phyloP scores from a whole-genome alignment of 1,140 invertebrate genomes.

The Metaphire vulgaris region DNA sequence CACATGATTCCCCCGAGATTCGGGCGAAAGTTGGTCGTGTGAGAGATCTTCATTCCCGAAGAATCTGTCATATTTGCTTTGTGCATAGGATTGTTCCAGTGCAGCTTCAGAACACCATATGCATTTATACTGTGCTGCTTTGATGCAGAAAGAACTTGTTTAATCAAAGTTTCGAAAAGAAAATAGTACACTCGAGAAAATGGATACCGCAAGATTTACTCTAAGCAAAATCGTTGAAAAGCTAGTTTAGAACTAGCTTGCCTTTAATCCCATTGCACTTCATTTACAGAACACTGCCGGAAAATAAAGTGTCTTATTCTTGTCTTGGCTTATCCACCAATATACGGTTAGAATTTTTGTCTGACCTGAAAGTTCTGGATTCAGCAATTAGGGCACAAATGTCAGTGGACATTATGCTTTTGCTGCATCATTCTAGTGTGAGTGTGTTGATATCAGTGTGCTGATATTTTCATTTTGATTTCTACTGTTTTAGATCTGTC shows the following conservation, averaged over 20 bases:
- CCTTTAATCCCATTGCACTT: background rate
- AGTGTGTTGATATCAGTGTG: too few relatives aligned
- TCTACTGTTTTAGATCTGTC: too few relatives aligned
- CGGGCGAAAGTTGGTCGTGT: background rate
- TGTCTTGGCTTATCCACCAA: too few relatives aligned
- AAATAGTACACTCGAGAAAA: background rate
- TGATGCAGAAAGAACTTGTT: background rate
- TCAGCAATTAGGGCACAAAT: too few relatives aligned
- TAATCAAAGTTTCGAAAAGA: too few relatives aligned
- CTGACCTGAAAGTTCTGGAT: too few relatives aligned
- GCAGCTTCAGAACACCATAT: background rate
- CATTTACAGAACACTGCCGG: background rate
- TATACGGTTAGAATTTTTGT: too few relatives aligned
- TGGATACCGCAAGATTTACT: background rate
- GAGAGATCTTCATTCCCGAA: background rate
- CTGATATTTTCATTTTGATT: too few relatives aligned
- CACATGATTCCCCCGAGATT: background rate
- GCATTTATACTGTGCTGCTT: too few relatives aligned
- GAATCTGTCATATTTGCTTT: background rate
- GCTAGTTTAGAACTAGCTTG: background rate
- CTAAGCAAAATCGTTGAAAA: background rate
- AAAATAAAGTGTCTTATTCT: too few relatives aligned
- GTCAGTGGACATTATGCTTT: too few relatives aligned
- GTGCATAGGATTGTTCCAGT: background rate
- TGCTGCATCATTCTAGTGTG: too few relatives aligned